A percentile compares a stretch with the other conserved stretches of the same genome.
Conservation (phyloP, 2,888 invertebrate genomes). For the Euspilapteryx auroguttella region DNA sequence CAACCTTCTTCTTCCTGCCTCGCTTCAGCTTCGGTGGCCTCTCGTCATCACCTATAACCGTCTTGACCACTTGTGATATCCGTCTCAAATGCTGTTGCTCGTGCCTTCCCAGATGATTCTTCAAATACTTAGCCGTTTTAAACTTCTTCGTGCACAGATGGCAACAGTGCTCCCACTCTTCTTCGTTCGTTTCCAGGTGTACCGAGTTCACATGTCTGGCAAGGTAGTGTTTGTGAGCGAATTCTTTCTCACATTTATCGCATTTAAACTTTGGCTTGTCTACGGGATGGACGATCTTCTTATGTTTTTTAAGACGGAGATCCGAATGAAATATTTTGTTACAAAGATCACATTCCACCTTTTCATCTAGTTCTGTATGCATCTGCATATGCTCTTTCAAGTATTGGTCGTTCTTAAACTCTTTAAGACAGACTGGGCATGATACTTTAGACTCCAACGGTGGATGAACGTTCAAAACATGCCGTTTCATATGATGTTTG, state of each 20-base stretch:
- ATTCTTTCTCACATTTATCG: constrained; percentile 45
- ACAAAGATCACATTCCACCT: constrained; percentile 44
- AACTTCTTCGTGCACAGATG: constrained; percentile 45
- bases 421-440: constrained; percentile 43
- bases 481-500: constrained; percentile 45
- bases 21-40: neutral
- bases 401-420: constrained; percentile 51
- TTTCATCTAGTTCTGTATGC: constrained; percentile 35
- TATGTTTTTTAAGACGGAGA: constrained; percentile 42
- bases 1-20: constrained; percentile 12
- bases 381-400: constrained; percentile 50
- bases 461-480: constrained; percentile 45
- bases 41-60: constrained; percentile 31
- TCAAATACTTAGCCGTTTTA: constrained; percentile 39
- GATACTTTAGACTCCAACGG: constrained; percentile 46
- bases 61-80: constrained; percentile 46
- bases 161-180: constrained; percentile 38
- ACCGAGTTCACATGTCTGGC: constrained; percentile 37
- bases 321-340: constrained; percentile 44
- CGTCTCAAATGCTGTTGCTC: constrained; percentile 45
- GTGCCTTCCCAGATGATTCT: constrained; percentile 42
- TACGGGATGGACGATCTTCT: constrained; percentile 42
- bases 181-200: constrained; percentile 36
- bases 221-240: constrained; percentile 43
- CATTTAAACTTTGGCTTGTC: constrained; percentile 35